These are phyloP conservation scores for Drosophila santomea DNA, from an alignment of 1,140 invertebrate species.

Conservation along the genomic window DNA sequence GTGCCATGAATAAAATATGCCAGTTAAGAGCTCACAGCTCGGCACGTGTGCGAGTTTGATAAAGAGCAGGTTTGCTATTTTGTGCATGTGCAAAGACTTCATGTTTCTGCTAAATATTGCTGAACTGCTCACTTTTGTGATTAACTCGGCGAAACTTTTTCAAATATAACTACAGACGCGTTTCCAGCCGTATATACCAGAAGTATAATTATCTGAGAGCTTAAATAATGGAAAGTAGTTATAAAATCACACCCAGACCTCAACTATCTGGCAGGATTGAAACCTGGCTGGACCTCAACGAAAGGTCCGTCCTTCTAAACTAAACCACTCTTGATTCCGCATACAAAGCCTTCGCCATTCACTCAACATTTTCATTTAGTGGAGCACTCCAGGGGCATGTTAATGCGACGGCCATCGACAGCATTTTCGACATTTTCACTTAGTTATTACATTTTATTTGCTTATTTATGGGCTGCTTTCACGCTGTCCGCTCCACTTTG, in stretches of 20 bases:
- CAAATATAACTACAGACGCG: background rate
- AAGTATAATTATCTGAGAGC: no score
- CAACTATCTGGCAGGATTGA: background rate
- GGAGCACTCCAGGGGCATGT: constrained; percentile 48
- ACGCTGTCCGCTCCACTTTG: constrained; percentile 40
- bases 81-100: constrained; percentile 16
- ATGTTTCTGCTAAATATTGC: constrained; percentile 4
- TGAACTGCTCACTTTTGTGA: constrained; percentile 10
- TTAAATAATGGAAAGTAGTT: background rate
- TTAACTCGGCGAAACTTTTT: background rate
- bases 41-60: constrained; percentile 24
- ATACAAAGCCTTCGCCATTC: constrained; percentile 28
- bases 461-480: constrained; percentile 67
- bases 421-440: constrained; percentile 70
- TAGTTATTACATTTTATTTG: constrained; percentile 77
- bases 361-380: constrained; percentile 43
- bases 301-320: constrained; percentile 14
- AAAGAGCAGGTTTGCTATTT: constrained; percentile 7
- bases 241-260: background rate
- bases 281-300: background rate
- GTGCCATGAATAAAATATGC: constrained; percentile 45
- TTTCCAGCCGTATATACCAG: no score
- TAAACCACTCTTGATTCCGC: constrained; percentile 35
- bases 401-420: constrained; percentile 33
- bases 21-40: constrained; percentile 38